Percentiles rank a stretch among this genome's conserved stretches.
phyloP scores from a whole-genome alignment of 2,113 vertebrate genomes.

The Brachionichthys hirsutus region DNA sequence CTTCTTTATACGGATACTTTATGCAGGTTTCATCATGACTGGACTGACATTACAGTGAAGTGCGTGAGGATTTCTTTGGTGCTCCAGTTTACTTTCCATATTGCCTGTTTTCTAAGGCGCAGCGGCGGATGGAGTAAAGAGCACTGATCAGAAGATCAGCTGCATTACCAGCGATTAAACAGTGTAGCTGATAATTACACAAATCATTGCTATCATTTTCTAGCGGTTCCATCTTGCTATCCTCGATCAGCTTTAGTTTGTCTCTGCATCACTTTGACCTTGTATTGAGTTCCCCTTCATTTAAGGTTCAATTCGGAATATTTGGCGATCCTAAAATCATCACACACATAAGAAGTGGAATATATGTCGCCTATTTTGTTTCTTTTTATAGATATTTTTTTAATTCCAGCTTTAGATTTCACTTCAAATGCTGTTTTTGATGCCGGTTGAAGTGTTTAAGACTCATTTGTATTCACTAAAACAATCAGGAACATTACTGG shows the following conservation, averaged over 20 bases:
- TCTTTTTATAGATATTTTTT: neutral
- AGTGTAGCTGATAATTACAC: conserved; percentile 9
- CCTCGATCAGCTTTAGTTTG: neutral
- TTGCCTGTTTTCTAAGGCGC: conserved; percentile 13
- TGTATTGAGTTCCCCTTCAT: neutral
- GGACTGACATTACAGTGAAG: conserved; percentile 37
- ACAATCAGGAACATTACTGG: conserved; percentile 38
- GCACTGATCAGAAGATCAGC: conserved; percentile 47
- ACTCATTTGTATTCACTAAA: neutral
- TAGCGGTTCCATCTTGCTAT: neutral
- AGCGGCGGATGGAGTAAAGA: conserved; percentile 14
- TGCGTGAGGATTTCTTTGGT: conserved; percentile 43
- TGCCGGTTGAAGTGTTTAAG: neutral
- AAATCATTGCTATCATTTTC: conserved; percentile 20
- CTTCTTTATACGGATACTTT: conserved; percentile 8
- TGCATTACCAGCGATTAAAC: conserved; percentile 35
- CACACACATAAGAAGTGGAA: neutral
- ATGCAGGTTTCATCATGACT: conserved; percentile 33
- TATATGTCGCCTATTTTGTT: neutral
- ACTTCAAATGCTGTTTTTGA: neutral
- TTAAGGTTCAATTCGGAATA: neutral
- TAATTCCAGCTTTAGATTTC: neutral
- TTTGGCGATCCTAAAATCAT: neutral
- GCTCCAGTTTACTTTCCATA: conserved; percentile 38
- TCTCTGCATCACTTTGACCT: neutral